phyloP scores from a whole-genome alignment of 2,888 invertebrate genomes.

The Drosophila neotestacea region DNA sequence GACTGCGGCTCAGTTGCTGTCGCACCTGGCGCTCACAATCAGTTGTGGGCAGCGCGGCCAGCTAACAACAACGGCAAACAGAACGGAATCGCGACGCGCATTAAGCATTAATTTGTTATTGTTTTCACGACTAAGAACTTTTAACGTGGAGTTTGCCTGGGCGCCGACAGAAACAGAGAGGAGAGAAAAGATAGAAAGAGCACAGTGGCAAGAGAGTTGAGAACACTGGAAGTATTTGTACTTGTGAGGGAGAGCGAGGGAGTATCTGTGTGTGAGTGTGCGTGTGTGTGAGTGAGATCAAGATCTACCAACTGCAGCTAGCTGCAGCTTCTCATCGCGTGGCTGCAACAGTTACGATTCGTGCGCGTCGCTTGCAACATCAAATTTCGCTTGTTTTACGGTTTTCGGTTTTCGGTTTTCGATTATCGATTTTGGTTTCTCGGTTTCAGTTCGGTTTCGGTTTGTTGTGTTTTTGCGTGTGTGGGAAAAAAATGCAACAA shows the following conservation, averaged over 20 bases:
- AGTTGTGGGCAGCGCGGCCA: slow-evolving; percentile 73
- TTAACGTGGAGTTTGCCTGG: slow-evolving; percentile 32
- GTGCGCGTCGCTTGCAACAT: slow-evolving; percentile 69
- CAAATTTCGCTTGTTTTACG: slow-evolving; percentile 38
- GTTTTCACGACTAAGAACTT: slow-evolving; percentile 51
- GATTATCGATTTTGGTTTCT: no score
- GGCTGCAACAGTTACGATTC: slow-evolving; percentile 61
- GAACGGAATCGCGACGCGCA: slow-evolving; percentile 51
- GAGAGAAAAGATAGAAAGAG: slow-evolving; percentile 10
- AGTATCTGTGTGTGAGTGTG: slow-evolving; percentile 19
- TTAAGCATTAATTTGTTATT: slow-evolving; percentile 33
- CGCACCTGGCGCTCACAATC: slow-evolving; percentile 68
- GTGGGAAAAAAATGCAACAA: slow-evolving; percentile 61
- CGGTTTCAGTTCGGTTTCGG: slow-evolving; percentile 5
- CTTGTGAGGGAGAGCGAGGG: slow-evolving; percentile 41
- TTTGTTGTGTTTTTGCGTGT: slow-evolving; percentile 31
- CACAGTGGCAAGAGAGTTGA: slow-evolving; percentile 10
- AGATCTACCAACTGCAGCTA: slow-evolving; percentile 48
- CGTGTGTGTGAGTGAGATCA: slow-evolving; percentile 45
- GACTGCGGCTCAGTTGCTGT: slow-evolving; percentile 48
- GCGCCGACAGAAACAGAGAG: slow-evolving; percentile 16
- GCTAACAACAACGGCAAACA: slow-evolving; percentile 67
- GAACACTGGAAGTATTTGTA: slow-evolving; percentile 27
- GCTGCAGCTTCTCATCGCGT: slow-evolving; percentile 60
- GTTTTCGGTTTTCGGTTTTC: slow-evolving; percentile 5